phyloP scores from a whole-genome alignment of 2,113 vertebrate species.

The Smithornis capensis region DNA sequence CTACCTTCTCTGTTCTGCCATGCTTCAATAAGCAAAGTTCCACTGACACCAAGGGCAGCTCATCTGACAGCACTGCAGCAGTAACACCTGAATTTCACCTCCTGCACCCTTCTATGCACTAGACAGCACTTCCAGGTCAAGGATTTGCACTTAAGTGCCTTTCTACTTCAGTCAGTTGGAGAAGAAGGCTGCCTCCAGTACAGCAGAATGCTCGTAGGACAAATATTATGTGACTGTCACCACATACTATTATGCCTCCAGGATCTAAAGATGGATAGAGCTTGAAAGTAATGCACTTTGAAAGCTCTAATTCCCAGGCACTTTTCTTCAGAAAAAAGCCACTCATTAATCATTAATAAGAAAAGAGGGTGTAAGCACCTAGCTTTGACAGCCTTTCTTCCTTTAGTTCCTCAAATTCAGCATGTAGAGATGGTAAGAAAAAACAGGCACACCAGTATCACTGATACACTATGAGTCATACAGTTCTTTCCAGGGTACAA shows the following conservation, averaged over 20 bases:
- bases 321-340: conserved; percentile 36
- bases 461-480: not conserved
- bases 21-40: not conserved
- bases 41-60: not conserved
- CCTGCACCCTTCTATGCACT: not conserved
- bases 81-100: not conserved
- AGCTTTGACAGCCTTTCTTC: not conserved
- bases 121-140: not conserved
- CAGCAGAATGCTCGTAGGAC: not conserved
- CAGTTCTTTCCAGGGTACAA: not conserved
- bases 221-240: not conserved
- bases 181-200: not conserved
- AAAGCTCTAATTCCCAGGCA: conserved; percentile 51
- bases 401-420: not conserved
- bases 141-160: not conserved
- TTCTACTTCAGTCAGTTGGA: not conserved
- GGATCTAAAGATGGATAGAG: not conserved
- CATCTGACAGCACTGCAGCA: rapidly evolving
- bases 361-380: not conserved
- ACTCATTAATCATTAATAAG: conserved; percentile 35
- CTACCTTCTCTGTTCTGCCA: not conserved
- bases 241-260: not conserved
- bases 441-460: not conserved
- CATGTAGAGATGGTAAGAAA: not conserved
- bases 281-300: conserved; percentile 17